These are phyloP conservation scores for Abramis brama DNA, from an alignment of 2,113 vertebrate genomes.

Conservation along the genomic window DNA sequence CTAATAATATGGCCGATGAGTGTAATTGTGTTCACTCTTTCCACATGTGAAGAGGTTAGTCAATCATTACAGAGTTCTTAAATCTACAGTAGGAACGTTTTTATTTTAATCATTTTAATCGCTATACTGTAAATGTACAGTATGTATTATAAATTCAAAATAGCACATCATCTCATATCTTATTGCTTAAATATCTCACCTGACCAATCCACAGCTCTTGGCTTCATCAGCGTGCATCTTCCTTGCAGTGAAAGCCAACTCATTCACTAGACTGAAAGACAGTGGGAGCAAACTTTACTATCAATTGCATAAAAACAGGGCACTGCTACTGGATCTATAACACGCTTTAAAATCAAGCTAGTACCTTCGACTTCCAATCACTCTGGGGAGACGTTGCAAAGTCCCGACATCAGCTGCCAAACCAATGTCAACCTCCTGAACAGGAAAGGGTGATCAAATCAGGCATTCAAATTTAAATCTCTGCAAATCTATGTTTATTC, in stretches of 20 bases:
- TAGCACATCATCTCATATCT: neutral
- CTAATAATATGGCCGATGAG: neutral
- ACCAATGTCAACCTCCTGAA: constrained; percentile 88
- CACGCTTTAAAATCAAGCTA: neutral
- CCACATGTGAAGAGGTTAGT: too few species aligned
- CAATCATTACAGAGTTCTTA: too few species aligned
- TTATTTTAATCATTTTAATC: too few species aligned
- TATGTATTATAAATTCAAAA: neutral
- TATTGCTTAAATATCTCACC: constrained; percentile 71
- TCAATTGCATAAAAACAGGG: neutral
- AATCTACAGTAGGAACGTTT: too few species aligned
- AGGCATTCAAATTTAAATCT: neutral
- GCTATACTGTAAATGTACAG: neutral
- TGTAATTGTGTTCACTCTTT: too few species aligned
- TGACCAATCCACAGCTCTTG: constrained; percentile 83
- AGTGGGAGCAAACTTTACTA: neutral
- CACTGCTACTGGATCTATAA: neutral
- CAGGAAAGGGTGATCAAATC: constrained; percentile 4
- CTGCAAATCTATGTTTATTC: neutral
- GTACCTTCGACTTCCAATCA: constrained; percentile 85
- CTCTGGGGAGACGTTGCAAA: constrained; percentile 85
- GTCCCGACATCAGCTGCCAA: constrained; percentile 88
- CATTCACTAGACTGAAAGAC: constrained; percentile 83
- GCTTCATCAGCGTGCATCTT: constrained; percentile 89
- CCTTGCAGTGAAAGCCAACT: constrained; percentile 84